Base-by-base conservation (phyloP, 2,113 vertebrate species). In the Lonchura striata region DNA sequence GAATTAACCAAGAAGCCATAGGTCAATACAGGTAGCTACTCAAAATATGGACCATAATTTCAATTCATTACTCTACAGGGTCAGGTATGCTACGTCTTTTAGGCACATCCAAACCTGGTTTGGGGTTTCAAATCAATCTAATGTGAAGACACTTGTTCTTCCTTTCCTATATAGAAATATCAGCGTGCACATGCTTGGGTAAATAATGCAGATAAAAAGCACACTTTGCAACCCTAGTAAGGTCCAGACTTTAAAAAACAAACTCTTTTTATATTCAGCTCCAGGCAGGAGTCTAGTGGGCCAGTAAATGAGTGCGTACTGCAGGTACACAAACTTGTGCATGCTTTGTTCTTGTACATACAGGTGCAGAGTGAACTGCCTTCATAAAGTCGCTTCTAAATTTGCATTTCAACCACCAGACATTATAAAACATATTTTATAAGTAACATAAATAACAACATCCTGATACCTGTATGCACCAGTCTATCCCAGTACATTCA, bases 331-430 rank as follows among this genome's bases (percentile, higher is more conserved):
- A 3, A 71, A n/a, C 23, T 9, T 8, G 37, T 35, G 11, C 2
- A 1, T 1, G 0, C 16, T 16, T 35, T 35, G 10, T 46, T 92
- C 81, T 52, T 6, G 0, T 15, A 31, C 18, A 37, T 3, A 23
- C 13, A 82, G 23, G 42, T 59, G 66, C 66, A 85, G 37, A 85
- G 28, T 0, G 1, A 92, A 25, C 50, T 74, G 46, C 15, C 69
- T 71, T 69, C 53, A 47, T 1, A 37, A 13, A 79, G 11, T 14
- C 25, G 15, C 16, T 39, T 68, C 28, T 64, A 57, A 12, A 76
- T 35, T 76, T 50, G 42, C 14, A 66, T 64, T 76, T 76, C 59
- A 52, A 44, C 6, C 24, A 64, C 8, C 14, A 86, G 31, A 4
- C 20, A 47, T 52, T 41, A 46, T 6, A 46, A 35, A 12, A 31